Base-by-base conservation (phyloP, 2,888 invertebrate genomes). In the Plebejus melissa region DNA sequence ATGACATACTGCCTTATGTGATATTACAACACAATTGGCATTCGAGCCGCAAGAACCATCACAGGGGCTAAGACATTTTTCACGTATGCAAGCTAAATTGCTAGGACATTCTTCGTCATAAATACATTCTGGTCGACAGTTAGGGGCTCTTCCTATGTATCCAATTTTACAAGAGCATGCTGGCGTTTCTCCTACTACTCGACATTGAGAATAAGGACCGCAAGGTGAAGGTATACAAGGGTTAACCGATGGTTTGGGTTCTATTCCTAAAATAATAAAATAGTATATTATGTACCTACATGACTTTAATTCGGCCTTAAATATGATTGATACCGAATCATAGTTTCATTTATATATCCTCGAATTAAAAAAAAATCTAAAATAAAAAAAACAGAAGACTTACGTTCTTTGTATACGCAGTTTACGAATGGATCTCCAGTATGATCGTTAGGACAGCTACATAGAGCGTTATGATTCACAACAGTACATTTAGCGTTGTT, bases 71-170 rank as follows among this genome's bases (percentile, higher is more conserved):
- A 94, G 93, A 86, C 98, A 98, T 85, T 95, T 96, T 88, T 97
- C 96, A 82, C 96, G 96, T 79, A 96, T 95, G 87, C 98, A 98
- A 75, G 98, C 97, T 81, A 96, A 91, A 87, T 97, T 96, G 83
- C 96, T 96, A 16, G 97, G 94, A 86, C 98, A 98, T 90, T 98
- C 98, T 80, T 96, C 96, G 82, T 97, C 97, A 81, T 96, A 96
- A 69, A 96, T 95, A 89, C 98, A 98, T 94, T 97, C 97, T 38
- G 97, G 97, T 72, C 97, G 95, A 85, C 98, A 98, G 87, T 97
- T 97, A 60, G 97, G 97, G 69, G 98, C 95, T 83, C 97, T 94
- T 74, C 98, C 98, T 77, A 97, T 94, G 86, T 96, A 97, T 84
- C 96, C 96, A 74, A 95, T 94, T 82, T 96, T 90, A 86, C 97